phyloP scores from a whole-genome alignment of 2,797 vertebrate genomes.

The Phaenicophaeus curvirostris region DNA sequence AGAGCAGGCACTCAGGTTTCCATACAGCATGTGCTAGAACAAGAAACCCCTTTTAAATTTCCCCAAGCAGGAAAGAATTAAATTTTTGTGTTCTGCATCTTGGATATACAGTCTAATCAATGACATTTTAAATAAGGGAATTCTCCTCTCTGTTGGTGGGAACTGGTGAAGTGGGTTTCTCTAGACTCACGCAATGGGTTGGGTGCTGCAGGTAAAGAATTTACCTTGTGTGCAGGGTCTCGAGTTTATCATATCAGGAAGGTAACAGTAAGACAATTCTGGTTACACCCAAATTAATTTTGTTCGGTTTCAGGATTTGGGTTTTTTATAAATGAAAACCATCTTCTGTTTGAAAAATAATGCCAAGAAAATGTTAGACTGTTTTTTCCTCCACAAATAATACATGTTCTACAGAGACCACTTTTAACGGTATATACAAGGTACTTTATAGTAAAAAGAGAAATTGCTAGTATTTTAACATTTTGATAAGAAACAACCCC shows the following conservation, averaged over 20 bases:
- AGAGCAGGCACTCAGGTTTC: neutral
- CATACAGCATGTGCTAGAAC: neutral
- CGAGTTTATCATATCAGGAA: neutral
- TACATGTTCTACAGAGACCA: neutral
- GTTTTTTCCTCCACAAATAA: neutral
- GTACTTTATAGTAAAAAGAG: conserved; percentile 22
- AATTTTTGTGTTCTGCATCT: neutral
- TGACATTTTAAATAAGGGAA: neutral
- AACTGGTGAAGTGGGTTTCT: neutral
- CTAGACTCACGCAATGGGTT: neutral
- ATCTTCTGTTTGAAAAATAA: neutral
- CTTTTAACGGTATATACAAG: neutral
- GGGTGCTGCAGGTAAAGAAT: neutral
- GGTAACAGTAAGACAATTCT: neutral
- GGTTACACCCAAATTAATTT: neutral
- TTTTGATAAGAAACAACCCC: conserved; percentile 49
- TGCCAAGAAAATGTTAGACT: neutral
- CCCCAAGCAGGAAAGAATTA: neutral
- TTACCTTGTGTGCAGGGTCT: neutral
- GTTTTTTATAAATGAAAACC: neutral
- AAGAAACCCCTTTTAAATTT: neutral
- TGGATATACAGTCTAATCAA: neutral
- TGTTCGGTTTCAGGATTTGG: neutral
- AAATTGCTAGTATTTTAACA: conserved; percentile 25
- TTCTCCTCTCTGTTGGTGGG: neutral